These are phyloP conservation scores for Drosophila phalerata DNA, from an alignment of 2,888 invertebrate genomes.

Conservation along the genomic window DNA sequence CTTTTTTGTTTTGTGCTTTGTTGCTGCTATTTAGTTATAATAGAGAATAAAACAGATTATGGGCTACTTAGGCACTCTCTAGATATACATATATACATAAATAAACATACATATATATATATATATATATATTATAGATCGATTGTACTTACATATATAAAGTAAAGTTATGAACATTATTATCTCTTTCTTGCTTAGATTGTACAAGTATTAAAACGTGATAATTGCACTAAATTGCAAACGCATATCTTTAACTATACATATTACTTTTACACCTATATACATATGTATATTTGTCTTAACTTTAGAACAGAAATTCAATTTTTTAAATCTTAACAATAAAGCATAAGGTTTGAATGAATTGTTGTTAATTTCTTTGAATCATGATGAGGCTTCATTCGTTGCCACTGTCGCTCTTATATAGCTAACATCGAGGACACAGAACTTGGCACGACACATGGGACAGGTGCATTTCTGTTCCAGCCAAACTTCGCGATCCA, in stretches of 20 bases:
- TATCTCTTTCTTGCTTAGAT: conserved; percentile 68
- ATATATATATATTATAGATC: conserved; percentile 35
- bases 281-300: conserved; percentile 48
- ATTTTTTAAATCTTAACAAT: conserved; percentile 60
- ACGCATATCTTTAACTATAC: conserved; percentile 61
- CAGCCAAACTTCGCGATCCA: conserved; percentile 91
- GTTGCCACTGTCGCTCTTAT: conserved; percentile 43
- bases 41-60: conserved; percentile 44
- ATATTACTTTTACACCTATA: conserved; percentile 36
- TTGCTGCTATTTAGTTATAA: conserved; percentile 41
- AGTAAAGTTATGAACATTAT: conserved; percentile 51
- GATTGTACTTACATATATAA: conserved; percentile 60
- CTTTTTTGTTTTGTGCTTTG: conserved; percentile 24
- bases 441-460: conserved; percentile 93
- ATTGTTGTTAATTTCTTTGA: conserved; percentile 25
- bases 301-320: conserved; percentile 49
- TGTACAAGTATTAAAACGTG: conserved; percentile 80
- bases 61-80: conserved; percentile 50
- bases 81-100: conserved; percentile 24
- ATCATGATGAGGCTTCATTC: conserved; percentile 61
- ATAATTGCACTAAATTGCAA: conserved; percentile 72
- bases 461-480: conserved; percentile 94
- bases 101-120: conserved; percentile 24
- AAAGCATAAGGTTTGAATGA: conserved; percentile 59
- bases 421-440: conserved; percentile 92